Conservation (phyloP, 2,888 invertebrate species). For the Phrixothrix hirtus region DNA sequence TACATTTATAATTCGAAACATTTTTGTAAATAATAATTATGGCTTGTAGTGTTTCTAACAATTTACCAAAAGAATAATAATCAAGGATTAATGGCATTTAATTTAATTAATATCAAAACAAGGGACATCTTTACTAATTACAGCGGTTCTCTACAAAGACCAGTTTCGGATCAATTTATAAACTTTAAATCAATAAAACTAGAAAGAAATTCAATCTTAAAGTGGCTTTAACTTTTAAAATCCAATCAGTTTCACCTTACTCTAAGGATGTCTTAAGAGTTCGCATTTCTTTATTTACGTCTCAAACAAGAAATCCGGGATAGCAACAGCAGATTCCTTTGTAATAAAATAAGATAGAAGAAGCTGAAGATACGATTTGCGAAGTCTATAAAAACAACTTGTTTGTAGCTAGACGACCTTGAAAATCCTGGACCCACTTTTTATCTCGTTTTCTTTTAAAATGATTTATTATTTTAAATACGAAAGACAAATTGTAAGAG, state of each 20-base stretch:
- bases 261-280: slow-evolving; percentile 14
- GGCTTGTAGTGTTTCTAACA: too few species aligned
- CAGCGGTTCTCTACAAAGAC: too few species aligned
- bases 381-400: slow-evolving; percentile 12
- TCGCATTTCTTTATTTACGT: slow-evolving; percentile 13
- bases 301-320: slow-evolving; percentile 6
- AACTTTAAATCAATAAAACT: slow-evolving; percentile 17
- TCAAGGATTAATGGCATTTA: too few species aligned
- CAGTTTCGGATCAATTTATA: slow-evolving; percentile 12
- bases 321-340: slow-evolving; percentile 1
- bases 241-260: slow-evolving; percentile 22
- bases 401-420: slow-evolving; percentile 27
- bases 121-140: too few species aligned
- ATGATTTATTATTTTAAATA: slow-evolving; percentile 28
- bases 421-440: slow-evolving; percentile 25
- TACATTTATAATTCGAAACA: too few species aligned
- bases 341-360: slow-evolving; percentile 11
- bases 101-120: too few species aligned
- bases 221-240: slow-evolving; percentile 29
- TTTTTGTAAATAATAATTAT: too few species aligned
- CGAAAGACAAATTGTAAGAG: slow-evolving; percentile 29
- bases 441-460: slow-evolving; percentile 23
- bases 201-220: slow-evolving; percentile 22
- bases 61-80: too few species aligned
- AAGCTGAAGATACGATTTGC: slow-evolving; percentile 11